Conservation (phyloP, 2,888 invertebrate genomes). For the Sminthurides aquaticus region DNA sequence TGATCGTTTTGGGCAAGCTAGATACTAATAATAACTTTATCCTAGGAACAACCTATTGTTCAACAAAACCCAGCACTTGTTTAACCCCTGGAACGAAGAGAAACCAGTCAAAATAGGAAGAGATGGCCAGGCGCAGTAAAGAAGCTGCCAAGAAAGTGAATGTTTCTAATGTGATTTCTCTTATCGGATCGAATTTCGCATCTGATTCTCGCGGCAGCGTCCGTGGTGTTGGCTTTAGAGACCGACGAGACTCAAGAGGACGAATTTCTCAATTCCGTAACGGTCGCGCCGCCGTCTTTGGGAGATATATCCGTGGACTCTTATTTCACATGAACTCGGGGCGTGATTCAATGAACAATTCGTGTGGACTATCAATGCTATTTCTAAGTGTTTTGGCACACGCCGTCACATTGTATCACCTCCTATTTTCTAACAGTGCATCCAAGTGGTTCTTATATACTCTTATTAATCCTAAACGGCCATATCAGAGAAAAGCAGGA, state of each 20-base stretch:
- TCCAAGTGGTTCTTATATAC: too few species aligned
- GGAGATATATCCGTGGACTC: slow-evolving; percentile 43
- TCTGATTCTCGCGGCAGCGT: slow-evolving; percentile 48
- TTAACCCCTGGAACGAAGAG: slow-evolving; percentile 97
- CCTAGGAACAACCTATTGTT: slow-evolving; percentile 81
- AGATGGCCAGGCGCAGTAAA: slow-evolving; percentile 80
- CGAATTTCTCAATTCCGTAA: slow-evolving; percentile 31
- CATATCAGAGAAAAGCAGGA: too few species aligned
- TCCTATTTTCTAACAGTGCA: too few species aligned
- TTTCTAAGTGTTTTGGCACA: too few species aligned
- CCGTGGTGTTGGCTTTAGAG: slow-evolving; percentile 50
- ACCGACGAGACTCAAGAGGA: slow-evolving; percentile 29
- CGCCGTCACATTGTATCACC: too few species aligned
- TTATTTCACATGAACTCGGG: slow-evolving; percentile 41
- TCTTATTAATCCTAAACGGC: too few species aligned
- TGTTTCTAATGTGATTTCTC: slow-evolving; percentile 51
- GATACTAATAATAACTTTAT: not conserved
- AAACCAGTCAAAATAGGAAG: slow-evolving; percentile 98
- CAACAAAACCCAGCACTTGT: slow-evolving; percentile 80
- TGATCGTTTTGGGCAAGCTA: too few species aligned
- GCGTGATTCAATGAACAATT: too few species aligned
- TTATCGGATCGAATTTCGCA: slow-evolving; percentile 48
- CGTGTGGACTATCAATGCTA: too few species aligned
- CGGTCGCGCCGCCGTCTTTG: slow-evolving; percentile 41
- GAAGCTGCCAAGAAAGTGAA: slow-evolving; percentile 64